Evolutionary conservation across 1,140 invertebrate species (phyloP), one percentile per base, ranked within the genome.

Genomic region (Heliconius nattereri): DNA sequence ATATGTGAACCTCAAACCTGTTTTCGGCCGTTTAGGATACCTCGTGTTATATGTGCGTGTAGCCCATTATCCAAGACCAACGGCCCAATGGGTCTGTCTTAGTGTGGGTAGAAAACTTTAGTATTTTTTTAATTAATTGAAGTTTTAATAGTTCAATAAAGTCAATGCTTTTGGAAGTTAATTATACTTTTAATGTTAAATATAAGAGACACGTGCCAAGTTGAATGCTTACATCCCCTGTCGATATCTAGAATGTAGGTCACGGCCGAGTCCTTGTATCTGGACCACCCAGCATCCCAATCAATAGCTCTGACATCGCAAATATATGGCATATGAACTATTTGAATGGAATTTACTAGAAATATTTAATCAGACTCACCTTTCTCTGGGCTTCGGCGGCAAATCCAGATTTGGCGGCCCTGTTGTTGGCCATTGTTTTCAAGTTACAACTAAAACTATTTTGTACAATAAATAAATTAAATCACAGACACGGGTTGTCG

Each of bases 321-420:
- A 81, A 78, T 73, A 76, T 83, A 78, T 75, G 29, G n/a, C 23
- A 74, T 29, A 70, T 71, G 26, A 78, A 57, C 32, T 72, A 49
- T 75, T 45, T 1, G 16, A 13, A 45, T 66, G 16, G 60, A 66
- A 66, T 66, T 26, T 66, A 66, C 60, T 75, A 23, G 66, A 76
- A 72, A 82, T 78, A 76, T 54, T 76, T 45, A 37, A 72, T 66
- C 26, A 45, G 81, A 94, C 95, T 96, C 94, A 98, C 98, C 96
- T 98, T 98, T 90, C 97, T 96, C 94, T 99, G 98, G 49, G 98
- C 98, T 92, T 98, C 98, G 52, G 98, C 98, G 81, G 98, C 98
- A 95, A 98, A 98, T 96, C 98, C 98, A 92, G 98, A 98, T 95
- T 99, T 99, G 57, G 98, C 96, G 89, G 98, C 98, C 94, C 98